Evolutionary conservation across 2,888 invertebrate genomes (phyloP).

Genomic region (Leistus spinibarbis): DNA sequence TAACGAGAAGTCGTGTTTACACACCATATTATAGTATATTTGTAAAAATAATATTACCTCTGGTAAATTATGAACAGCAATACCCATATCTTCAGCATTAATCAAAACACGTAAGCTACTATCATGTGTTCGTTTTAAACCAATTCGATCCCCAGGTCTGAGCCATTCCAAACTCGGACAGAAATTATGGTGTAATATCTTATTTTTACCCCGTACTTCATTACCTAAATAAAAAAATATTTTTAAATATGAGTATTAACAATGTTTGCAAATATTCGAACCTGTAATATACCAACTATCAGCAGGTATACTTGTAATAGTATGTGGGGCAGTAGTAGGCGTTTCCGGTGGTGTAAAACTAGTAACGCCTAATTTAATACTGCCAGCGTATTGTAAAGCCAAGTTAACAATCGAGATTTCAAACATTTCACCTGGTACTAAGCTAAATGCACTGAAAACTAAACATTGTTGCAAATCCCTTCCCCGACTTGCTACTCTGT

Average conservation of each 20-base stretch:
- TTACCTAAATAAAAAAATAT: conserved; percentile 58
- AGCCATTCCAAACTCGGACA: conserved; percentile 81
- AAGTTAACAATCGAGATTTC: conserved; percentile 75
- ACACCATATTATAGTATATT: not conserved
- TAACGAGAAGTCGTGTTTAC: no score
- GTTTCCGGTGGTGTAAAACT: conserved; percentile 57
- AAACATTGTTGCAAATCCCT: conserved; percentile 61
- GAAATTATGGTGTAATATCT: conserved; percentile 70
- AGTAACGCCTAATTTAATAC: conserved; percentile 80
- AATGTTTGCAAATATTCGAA: conserved; percentile 46
- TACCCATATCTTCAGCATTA: conserved; percentile 82
- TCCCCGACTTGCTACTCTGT: conserved; percentile 67
- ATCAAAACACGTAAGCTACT: conserved; percentile 74
- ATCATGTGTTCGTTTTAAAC: conserved; percentile 74
- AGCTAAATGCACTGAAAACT: conserved; percentile 73
- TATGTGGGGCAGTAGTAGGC: conserved; percentile 59
- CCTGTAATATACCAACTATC: conserved; percentile 75
- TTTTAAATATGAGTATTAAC: conserved; percentile 1
- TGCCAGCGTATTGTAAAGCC: conserved; percentile 71
- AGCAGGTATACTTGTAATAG: conserved; percentile 68
- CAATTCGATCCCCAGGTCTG: conserved; percentile 77
- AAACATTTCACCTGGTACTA: conserved; percentile 78
- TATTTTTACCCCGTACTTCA: conserved; percentile 72
- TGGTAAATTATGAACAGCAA: conserved; percentile 76
- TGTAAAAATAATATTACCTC: conserved; percentile 62